Evolutionary conservation across 2,797 vertebrate species (phyloP).

Genomic region (Pipistrellus pipistrellus): DNA sequence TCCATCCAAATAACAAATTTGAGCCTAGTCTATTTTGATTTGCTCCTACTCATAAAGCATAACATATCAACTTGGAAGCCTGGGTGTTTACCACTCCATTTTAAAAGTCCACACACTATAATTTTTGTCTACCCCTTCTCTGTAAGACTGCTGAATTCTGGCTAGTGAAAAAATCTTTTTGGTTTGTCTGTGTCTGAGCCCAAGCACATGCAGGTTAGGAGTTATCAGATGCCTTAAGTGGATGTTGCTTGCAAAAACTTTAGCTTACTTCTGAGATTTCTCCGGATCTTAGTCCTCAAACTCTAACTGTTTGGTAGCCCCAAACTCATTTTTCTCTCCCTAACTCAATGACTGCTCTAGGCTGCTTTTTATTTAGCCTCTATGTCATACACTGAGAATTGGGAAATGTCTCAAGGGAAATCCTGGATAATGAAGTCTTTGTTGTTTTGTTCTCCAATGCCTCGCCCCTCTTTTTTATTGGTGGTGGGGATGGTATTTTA

Average conservation of each 20-base stretch:
- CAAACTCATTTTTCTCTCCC: background rate
- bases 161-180: background rate
- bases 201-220: background rate
- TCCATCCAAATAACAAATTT: background rate
- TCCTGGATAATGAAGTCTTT: background rate
- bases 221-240: slow-evolving; percentile 16
- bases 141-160: slow-evolving; percentile 44
- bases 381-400: background rate
- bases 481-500: background rate
- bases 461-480: background rate
- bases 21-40: slow-evolving; percentile 13
- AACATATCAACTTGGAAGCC: slow-evolving; percentile 38
- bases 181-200: background rate
- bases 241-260: slow-evolving; percentile 30
- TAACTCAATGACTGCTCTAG: background rate
- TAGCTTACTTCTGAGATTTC: background rate
- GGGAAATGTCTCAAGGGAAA: slow-evolving; percentile 9
- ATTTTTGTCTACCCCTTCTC: background rate
- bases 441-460: background rate
- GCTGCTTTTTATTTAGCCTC: background rate
- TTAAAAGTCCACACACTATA: background rate
- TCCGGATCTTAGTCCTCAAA: background rate
- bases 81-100: background rate
- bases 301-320: background rate
- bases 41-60: slow-evolving; percentile 13